Conservation (phyloP, 2,888 invertebrate species). For the Agonum fuliginosum region DNA sequence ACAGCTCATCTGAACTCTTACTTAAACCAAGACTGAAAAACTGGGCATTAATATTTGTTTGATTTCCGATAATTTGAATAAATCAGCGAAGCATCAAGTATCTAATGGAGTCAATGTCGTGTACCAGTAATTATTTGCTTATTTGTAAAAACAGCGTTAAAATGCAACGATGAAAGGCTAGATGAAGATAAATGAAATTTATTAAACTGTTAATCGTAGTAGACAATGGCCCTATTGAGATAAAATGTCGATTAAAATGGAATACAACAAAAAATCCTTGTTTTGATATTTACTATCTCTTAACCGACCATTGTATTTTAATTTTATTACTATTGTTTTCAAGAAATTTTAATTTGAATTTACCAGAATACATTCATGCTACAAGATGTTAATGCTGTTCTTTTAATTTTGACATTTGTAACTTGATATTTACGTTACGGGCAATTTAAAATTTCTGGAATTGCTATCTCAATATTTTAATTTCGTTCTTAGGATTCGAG, state of each 20-base stretch:
- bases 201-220: constrained; percentile 4
- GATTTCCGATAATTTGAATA: no score
- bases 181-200: constrained; percentile 26
- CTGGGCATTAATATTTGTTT: no score
- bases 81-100: no score
- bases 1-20: no score
- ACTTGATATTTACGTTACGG: neutral
- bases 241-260: constrained; percentile 20
- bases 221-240: constrained; percentile 15
- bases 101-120: no score
- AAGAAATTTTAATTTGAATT: neutral
- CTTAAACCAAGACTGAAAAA: no score
- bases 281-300: constrained; percentile 9
- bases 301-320: constrained; percentile 4
- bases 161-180: neutral
- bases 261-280: constrained; percentile 3
- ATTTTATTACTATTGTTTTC: neutral
- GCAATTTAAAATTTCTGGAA: no score
- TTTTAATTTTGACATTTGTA: neutral
- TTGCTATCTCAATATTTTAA: no score
- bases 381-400: neutral
- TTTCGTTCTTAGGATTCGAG: no score
- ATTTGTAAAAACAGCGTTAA: constrained; percentile 4
- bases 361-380: neutral
- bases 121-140: neutral